Evolutionary conservation across 1,140 invertebrate species (phyloP), one percentile per base, ranked within the genome.

Genomic region (Acromyrmex charruanus): DNA sequence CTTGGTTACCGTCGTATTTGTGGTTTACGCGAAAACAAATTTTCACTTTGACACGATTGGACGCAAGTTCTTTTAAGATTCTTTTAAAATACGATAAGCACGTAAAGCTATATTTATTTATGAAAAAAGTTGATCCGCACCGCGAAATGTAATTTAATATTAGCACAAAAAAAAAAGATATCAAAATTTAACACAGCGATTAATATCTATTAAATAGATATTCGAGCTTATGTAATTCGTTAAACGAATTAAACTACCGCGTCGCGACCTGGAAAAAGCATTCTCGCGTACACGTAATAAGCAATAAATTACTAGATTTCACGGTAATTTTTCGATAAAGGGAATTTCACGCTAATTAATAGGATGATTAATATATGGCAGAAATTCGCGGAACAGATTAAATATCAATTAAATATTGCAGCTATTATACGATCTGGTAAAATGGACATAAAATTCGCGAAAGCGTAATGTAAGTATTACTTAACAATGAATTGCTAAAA

Each of bases 291-390:
- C 25, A 7, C 25, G 69, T 84, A 84, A 84, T 84, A 84, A 84
- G 69, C 39, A 74, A 84, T 84, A 75, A 84, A 84, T 84, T 84
- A 74, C 55, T 84, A 84, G 69, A 75, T 84, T 75, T 84, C 69
- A 63, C 25, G 61, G 55, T 84, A 84, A 74, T 75, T 84, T 84
- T 84, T 84, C 80, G 80, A 61, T 84, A 84, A 74, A 75, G 80
- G 49, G 69, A 84, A 75, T 75, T 84, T 84, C 21, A 58, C 16
- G 35, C 66, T 81, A 81, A 81, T 81, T 81, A 81, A 81, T 84
- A 63, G 10, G 25, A 61, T 84, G 55, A 84, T 84, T 84, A 84
- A 84, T 74, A 74, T 74, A 51, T 61, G 18, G 44, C 71, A 75
- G 80, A 61, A 84, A 75, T 74, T 75, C 55, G 18, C 55, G 6